These are phyloP conservation scores for Heliothis subflexa DNA, from an alignment of 1,140 invertebrate species.

Conservation along the genomic window DNA sequence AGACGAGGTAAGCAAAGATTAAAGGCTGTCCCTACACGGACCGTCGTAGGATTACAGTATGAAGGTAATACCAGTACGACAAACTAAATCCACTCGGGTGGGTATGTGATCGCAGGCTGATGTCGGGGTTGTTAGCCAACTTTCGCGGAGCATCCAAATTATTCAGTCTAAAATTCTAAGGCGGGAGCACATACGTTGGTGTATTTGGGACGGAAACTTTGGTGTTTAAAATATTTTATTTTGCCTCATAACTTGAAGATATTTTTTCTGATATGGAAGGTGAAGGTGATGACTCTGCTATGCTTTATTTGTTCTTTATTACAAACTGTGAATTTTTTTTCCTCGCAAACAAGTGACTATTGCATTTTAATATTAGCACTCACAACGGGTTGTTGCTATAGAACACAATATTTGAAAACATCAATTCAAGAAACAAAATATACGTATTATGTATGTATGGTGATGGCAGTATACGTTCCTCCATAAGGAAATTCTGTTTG, in stretches of 20 bases:
- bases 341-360: no score
- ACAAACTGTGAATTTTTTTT: no score
- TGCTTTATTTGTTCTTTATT: no score
- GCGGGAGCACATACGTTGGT: constrained; percentile 48
- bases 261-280: no score
- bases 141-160: constrained; percentile 69
- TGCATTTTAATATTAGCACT: no score
- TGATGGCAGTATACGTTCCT: no score
- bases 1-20: constrained; percentile 14
- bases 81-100: constrained; percentile 55
- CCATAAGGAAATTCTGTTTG: background rate
- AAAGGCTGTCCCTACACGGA: background rate
- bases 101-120: constrained; percentile 47
- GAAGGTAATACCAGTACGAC: constrained; percentile 57
- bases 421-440: no score
- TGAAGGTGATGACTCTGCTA: no score
- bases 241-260: background rate
- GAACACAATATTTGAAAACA: no score
- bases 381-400: no score
- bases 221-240: background rate
- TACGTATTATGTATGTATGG: no score
- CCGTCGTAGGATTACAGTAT: constrained; percentile 40
- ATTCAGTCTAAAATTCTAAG: constrained; percentile 66
- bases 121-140: constrained; percentile 69
- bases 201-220: constrained; percentile 32